Base-by-base conservation (phyloP, 2,797 vertebrate species). In the Pseudochromis fuscus region DNA sequence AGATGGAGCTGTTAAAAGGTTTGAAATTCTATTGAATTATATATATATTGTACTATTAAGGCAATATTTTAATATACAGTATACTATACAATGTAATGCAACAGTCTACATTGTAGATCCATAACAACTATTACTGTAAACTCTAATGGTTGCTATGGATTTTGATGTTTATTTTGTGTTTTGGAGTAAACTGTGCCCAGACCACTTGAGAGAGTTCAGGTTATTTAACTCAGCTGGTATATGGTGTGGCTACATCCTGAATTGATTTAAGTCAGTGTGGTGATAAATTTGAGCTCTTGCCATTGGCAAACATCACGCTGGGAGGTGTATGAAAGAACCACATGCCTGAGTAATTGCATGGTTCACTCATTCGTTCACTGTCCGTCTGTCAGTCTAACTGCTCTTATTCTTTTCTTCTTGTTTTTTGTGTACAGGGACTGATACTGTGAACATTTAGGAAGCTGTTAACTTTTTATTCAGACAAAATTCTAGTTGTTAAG, bases 351-450 rank as follows among this genome's bases (percentile, higher is more conserved):
- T 67, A 35, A 69, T 57, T 86, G 67, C 30, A 76, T 52, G n/a
- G 56, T 51, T 86, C 84, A 88, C 52, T 87, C 88, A 88, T 59
- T 87, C 72, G 28, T 79, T 85, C 62, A 85, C 19, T 70, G 50
- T 49, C 89, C 87, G 33, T 90, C 83, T 91, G 89, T 79, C 75
- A 67, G 55, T 63, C 55, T 24, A 45, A 49, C 0, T n/a, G 0
- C 25, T 38, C 25, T 18, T 62, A 5, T 33, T 37, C 11, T 55
- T 45, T 9, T 45, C 0, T 40, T 38, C 19, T 13, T 49, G 10
- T 11, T 42, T 13, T 21, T 9, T 11, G 53, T 71, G 7, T 46
- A 6, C 44, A 48, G n/a, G 31, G 31, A 33, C 31, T 33, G 31
- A 33, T 33, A 40, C 15, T 13, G 15, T 18, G 38, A 40, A n/a